Evolutionary conservation across 2,113 vertebrate genomes (phyloP), one percentile per base, ranked within the genome.

Genomic region (Myrmecobius fasciatus): DNA sequence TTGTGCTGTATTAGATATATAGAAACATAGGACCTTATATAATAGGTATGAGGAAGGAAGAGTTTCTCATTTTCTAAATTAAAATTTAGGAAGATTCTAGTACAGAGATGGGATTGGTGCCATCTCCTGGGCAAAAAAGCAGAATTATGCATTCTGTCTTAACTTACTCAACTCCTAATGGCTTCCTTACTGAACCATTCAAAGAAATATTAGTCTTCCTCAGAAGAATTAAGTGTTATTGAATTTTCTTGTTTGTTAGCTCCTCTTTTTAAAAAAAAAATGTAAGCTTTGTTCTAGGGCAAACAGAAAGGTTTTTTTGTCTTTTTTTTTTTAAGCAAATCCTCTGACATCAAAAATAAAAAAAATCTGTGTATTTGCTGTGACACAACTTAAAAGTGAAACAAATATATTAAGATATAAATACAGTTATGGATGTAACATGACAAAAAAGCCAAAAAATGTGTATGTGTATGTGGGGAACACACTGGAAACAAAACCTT

Each of bases 291-390:
- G 98, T 96, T 99, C 99, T 99, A 99, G 98, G 99, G 99, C 99
- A 99, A 99, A 99, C 99, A 98, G 98, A 99, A 98, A 96, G 97
- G 97, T 96, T 98, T 98, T 98, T 98, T 98, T 97, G 96, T 95
- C 52, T 98, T 99, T 98, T 97, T 98, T 49, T 49, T 98, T 98
- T 98, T 99, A 99, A 99, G 99, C 99, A 99, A 99, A 99, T 99
- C 99, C 99, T 99, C 99, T 99, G 99, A 99, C 99, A 97, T 99
- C 99, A 98, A 99, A 99, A 99, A 5, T 49, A 98, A 98, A 99
- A 99, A 99, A 98, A 98, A 98, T 99, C 99, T 99, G 99, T 99
- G 99, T 99, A 99, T 98, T 99, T 98, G 98, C 98, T 98, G 98
- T 99, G 98, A 98, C 99, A 99, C 98, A 99, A 99, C 98, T 98